Evolutionary conservation across 2,888 invertebrate species (phyloP), one percentile per base, ranked within the genome.

Genomic region (Apamea crenata): DNA sequence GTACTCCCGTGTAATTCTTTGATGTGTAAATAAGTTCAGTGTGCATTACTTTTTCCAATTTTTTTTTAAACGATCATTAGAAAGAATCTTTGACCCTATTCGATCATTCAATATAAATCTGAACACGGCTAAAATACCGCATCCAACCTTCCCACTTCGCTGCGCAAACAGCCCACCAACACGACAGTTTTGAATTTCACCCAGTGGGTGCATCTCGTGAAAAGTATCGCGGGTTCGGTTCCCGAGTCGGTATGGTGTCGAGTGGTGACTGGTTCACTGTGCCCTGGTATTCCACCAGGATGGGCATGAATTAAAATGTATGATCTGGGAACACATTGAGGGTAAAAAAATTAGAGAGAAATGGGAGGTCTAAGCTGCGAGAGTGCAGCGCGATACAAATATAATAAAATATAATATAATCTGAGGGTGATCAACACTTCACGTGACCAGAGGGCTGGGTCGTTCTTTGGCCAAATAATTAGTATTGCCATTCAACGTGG

Each of bases 161-260:
- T 29, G 89, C 70, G 2, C 47, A 61, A 71, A 16, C 74, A 84
- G 92, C 92, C 96, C 96, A 96, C 96, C 96, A 94, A 94, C 95
- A 93, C 88, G 85, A 90, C 84, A 83, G 94, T 94, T 92, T 96
- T 93, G 93, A 93, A 91, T 96, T 96, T 95, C 96, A 95, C 90
- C 91, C 93, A 91, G 92, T 93, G 91, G 91, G 86, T 85, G 92
- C 91, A 89, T 89, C 90, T 91, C 90, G 92, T 94, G 95, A 93
- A 94, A 94, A 94, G 92, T 92, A 94, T 94, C 91, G 88, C 88
- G 90, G 92, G 93, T 94, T 95, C 92, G 91, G 93, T 93, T 94
- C 95, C 94, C 94, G 90, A 91, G 84, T 86, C 88, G 81, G 78
- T 78, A 74, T 91, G 94, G 96, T 96, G 94, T 96, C 96, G 91